Evolutionary conservation across 2,888 invertebrate genomes (phyloP), one percentile per base, ranked within the genome.

Genomic region (Pachydiplax longipennis): DNA sequence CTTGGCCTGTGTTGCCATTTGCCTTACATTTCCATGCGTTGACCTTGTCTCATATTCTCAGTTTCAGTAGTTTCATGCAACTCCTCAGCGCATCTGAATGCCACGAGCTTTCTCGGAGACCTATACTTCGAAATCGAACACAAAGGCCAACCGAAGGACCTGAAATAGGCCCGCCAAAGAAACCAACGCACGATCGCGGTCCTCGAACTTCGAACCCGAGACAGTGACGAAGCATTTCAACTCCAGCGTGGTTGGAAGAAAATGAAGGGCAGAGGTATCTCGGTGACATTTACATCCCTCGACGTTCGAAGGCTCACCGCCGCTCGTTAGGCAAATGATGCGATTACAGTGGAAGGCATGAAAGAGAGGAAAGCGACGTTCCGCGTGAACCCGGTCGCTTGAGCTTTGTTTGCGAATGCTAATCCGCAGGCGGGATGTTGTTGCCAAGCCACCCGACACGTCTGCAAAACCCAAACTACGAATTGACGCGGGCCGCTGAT

Each of bases 321-420:
- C 83, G 61, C 87, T 87, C 87, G 40, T 65, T 87, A 61, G 61
- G 87, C 83, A 58, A 83, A 58, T 83, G 83, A 58, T 58, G 83
- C 35, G 83, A 61, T 65, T 61, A 61, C 61, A n/a, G 22, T 1
- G 61, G 65, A 65, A 25, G 25, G 65, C 22, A 15, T 25, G 65
- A 25, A 65, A 25, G 65, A 25, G 12, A n/a, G 31, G 25, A 31
- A 31, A 35, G 82, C 65, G 2, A 25, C 25, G 73, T 73, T 73
- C 31, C 73, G 25, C 22, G 73, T 25, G 73, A 73, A 73, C 73
- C 73, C 22, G 73, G 31, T 31, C 73, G 73, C 73, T 65, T 65
- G 65, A 31, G 25, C 83, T 87, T 61, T 87, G 48, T 37, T 87
- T 61, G 37, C 35, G 61, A 35, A 61, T 61, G 87, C 37, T 61